Base-by-base conservation (phyloP, 2,888 invertebrate species). In the Acrocyrtus sp. region DNA sequence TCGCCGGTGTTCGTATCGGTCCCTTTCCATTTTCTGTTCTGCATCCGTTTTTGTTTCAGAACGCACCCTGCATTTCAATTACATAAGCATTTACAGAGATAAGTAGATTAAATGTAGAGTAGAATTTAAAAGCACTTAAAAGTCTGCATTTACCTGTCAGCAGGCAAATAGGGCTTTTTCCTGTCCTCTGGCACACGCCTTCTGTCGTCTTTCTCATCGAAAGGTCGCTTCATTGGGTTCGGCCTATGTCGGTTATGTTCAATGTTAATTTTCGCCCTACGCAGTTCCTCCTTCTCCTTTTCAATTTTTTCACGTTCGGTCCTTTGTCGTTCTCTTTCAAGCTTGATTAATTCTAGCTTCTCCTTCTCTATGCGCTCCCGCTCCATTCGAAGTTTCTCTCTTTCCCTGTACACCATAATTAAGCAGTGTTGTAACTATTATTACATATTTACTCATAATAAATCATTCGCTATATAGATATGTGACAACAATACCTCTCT, bases 361-460 rank as follows among this genome's bases (percentile, higher is more conserved):
- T 95, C 95, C 2, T 93, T 89, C 83, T 96, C 96, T 62, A 96
- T 90, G 80, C 91, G 90, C 82, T 95, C 95, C 22, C 94, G 89
- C 85, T 96, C 96, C 15, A 92, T 85, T 51, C 92, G 88, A 75
- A 95, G 85, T 82, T 92, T 92, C 82, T 93, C 92, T 26, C 93
- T 87, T 84, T 95, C 94, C 57, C 92, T 84, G 74, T 12, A 26
- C 10, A 24, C 12, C n/a, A n/a, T n/a, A n/a, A n/a, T n/a, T n/a
- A n/a, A n/a, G n/a, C n/a, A n/a, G n/a, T n/a, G n/a, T n/a, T n/a
- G n/a, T 12, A 41, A n/a, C 10, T 19, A 51, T 8, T 21, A 50
- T 50, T 50, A 19, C 45, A n/a, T 45, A 10, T 6, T 51, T 50
- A 51, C 19, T 50, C 45, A 27, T 48, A 45, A 17, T 57, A 50